A percentile compares a stretch with the other conserved stretches of the same genome.
These are phyloP conservation scores for Ochropleura plecta DNA, from an alignment of 2,888 invertebrate genomes.

Conservation along the genomic window DNA sequence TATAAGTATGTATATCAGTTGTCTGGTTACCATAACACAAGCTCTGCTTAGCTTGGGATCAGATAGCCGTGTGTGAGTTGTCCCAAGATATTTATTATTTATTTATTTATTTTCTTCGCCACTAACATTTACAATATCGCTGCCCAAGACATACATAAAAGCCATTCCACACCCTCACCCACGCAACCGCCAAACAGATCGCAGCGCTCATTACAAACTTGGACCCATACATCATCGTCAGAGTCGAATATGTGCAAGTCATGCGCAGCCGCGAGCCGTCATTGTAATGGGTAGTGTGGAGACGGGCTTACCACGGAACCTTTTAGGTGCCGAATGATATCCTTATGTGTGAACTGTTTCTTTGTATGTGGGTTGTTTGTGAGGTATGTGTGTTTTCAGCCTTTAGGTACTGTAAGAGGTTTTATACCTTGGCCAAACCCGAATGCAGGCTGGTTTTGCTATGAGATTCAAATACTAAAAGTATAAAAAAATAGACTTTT, in stretches of 20 bases:
- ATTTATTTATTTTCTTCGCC: not conserved
- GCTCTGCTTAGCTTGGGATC: too few species aligned
- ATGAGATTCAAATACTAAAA: too few species aligned
- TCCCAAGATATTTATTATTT: too few species aligned
- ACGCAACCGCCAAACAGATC: slow-evolving; percentile 63
- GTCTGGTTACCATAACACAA: too few species aligned
- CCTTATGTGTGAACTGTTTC: slow-evolving; percentile 26
- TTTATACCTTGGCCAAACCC: too few species aligned
- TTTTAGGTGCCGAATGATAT: slow-evolving; percentile 38
- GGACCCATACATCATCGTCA: slow-evolving; percentile 85
- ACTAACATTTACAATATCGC: not conserved
- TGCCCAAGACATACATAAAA: slow-evolving; percentile 4
- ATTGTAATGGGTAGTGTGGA: slow-evolving; percentile 66
- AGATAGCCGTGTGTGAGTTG: too few species aligned
- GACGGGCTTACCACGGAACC: slow-evolving; percentile 59
- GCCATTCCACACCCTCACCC: slow-evolving; percentile 43
- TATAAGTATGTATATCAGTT: too few species aligned
- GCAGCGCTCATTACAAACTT: slow-evolving; percentile 77
- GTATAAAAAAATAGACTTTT: too few species aligned
- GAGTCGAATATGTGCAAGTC: slow-evolving; percentile 76
- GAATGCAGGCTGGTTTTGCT: too few species aligned
- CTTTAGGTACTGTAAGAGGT: too few species aligned
- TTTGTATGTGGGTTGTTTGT: slow-evolving; percentile 5
- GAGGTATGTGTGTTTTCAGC: not conserved
- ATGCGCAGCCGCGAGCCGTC: slow-evolving; percentile 68